phyloP scores from a whole-genome alignment of 2,888 invertebrate species.

The Dyspetes luteomarginatus region DNA sequence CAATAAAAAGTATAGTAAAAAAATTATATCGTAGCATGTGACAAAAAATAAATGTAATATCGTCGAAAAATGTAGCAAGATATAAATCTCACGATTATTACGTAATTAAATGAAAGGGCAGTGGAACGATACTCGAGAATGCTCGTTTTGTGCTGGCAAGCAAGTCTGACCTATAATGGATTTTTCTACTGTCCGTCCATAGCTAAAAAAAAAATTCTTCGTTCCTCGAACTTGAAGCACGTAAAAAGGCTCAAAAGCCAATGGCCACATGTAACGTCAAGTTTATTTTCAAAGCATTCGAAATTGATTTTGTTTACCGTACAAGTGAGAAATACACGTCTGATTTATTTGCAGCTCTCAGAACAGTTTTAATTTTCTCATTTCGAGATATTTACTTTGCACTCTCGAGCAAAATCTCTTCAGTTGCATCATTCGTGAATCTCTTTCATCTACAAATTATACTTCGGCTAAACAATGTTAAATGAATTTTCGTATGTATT shows the following conservation, averaged over 20 bases:
- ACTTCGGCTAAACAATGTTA: slow-evolving; percentile 30
- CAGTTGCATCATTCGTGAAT: not conserved
- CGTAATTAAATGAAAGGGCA: too few species aligned
- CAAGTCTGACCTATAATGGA: slow-evolving; percentile 20
- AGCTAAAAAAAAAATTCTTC: slow-evolving; percentile 1
- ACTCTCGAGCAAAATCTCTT: not conserved
- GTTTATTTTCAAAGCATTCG: slow-evolving; percentile 20
- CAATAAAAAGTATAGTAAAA: too few species aligned
- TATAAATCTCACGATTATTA: too few species aligned
- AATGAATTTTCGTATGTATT: not conserved
- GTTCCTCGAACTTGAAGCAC: not conserved
- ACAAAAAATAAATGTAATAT: too few species aligned
- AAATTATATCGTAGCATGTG: too few species aligned
- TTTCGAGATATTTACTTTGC: slow-evolving; percentile 31
- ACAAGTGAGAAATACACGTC: slow-evolving; percentile 11
- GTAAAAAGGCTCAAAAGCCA: not conserved
- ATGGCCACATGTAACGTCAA: not conserved
- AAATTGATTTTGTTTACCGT: slow-evolving; percentile 9
- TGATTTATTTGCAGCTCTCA: slow-evolving; percentile 22
- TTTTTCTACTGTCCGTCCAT: not conserved
- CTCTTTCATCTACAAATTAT: slow-evolving; percentile 39
- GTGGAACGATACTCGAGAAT: too few species aligned
- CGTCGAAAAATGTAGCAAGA: too few species aligned
- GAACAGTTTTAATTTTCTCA: slow-evolving; percentile 12
- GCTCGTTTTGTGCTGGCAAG: not conserved